Percentiles rank a stretch among this genome's conserved stretches.
Conservation (phyloP, 2,113 vertebrate genomes). For the Ivindomyrus marchei region DNA sequence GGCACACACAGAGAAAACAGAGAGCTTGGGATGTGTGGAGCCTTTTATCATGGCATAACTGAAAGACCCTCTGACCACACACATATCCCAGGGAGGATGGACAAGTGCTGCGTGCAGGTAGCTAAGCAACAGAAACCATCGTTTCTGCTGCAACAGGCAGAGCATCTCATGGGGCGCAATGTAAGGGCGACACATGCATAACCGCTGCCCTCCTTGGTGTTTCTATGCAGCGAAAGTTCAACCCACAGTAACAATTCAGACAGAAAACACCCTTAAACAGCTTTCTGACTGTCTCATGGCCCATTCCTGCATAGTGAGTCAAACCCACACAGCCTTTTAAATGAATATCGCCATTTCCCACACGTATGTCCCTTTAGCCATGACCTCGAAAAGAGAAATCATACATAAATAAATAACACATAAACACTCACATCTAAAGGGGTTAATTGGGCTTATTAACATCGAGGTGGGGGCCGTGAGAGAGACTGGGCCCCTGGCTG, state of each 20-base stretch:
- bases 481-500: neutral
- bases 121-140: neutral
- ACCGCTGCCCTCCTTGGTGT: neutral
- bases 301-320: neutral
- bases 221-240: neutral
- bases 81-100: neutral
- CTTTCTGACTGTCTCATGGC: neutral
- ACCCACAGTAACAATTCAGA: neutral
- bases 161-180: neutral
- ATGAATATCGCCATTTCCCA: neutral
- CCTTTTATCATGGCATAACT: neutral
- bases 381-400: neutral
- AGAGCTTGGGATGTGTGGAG: neutral
- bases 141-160: neutral
- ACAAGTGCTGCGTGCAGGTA: neutral
- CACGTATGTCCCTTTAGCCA: neutral
- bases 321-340: neutral
- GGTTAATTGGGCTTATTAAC: slow-evolving; percentile 1
- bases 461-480: neutral
- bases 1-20: neutral
- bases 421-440: neutral
- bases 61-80: neutral
- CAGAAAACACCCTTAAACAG: neutral
- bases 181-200: neutral
- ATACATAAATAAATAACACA: neutral